Percentiles rank a stretch among this genome's conserved stretches.
Evolutionary conservation across 2,113 vertebrate species (phyloP).

Genomic region (Stomatorhinus ivindoensis): DNA sequence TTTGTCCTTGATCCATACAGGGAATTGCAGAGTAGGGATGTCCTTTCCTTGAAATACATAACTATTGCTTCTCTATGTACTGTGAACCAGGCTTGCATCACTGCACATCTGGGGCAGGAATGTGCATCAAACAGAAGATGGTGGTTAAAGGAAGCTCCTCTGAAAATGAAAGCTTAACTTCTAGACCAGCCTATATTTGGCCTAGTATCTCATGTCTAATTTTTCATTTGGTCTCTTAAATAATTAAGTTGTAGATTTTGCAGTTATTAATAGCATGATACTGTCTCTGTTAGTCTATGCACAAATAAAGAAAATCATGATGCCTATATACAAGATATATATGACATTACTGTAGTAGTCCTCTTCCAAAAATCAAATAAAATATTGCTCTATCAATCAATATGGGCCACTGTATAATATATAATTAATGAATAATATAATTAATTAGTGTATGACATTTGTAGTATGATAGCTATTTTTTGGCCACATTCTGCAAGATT

Average conservation of each 20-base stretch:
- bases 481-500: neutral
- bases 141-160: neutral
- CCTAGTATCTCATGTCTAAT: neutral
- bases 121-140: neutral
- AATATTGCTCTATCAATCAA: neutral
- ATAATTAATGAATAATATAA: neutral
- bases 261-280: neutral
- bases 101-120: neutral
- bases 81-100: neutral
- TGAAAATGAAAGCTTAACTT: slow-evolving; percentile 2
- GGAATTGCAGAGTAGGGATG: neutral
- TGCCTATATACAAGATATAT: neutral
- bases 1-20: neutral
- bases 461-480: neutral
- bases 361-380: neutral
- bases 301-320: neutral
- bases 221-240: neutral
- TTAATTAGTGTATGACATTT: neutral
- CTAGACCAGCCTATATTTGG: neutral
- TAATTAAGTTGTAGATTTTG: neutral
- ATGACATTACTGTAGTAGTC: neutral
- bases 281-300: neutral
- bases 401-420: neutral
- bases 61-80: neutral
- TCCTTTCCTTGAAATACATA: neutral